phyloP scores from a whole-genome alignment of 1,140 invertebrate genomes.

The Periplaneta americana region DNA sequence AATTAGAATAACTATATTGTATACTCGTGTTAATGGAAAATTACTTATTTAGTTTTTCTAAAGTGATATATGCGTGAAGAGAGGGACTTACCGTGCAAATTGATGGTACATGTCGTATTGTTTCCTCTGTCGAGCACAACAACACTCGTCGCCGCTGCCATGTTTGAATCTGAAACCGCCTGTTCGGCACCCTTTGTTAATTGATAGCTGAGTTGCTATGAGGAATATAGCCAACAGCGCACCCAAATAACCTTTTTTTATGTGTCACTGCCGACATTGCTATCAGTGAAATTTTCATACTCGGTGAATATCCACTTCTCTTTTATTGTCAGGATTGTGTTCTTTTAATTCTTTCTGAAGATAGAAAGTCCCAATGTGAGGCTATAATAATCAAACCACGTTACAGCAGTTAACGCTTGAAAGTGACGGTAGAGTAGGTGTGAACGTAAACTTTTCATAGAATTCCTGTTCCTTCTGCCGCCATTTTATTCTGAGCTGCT shows the following conservation, averaged over 20 bases:
- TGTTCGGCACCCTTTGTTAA: constrained; percentile 19
- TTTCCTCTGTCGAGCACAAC: constrained; percentile 89
- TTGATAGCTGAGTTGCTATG: constrained; percentile 5
- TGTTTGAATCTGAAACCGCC: constrained; percentile 42
- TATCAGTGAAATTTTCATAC: background rate
- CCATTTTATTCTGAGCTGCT: constrained; percentile 12
- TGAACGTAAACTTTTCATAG: constrained; percentile 7
- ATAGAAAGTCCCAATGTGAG: background rate
- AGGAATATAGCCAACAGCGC: background rate
- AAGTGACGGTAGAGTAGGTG: background rate
- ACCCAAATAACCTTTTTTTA: background rate
- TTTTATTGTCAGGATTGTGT: background rate
- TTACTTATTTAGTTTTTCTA: background rate
- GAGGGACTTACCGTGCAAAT: constrained; percentile 77
- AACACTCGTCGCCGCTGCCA: constrained; percentile 85
- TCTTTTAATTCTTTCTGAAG: background rate
- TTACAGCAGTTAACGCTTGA: background rate
- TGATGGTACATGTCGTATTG: constrained; percentile 92
- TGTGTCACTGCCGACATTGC: background rate
- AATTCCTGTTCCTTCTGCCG: constrained; percentile 2
- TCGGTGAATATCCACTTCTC: background rate
- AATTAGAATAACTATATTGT: background rate
- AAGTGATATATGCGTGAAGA: background rate
- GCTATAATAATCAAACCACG: background rate
- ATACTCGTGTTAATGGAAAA: background rate